These are phyloP conservation scores for Thamnaconus septentrionalis DNA, from an alignment of 2,113 vertebrate species.

Conservation along the genomic window DNA sequence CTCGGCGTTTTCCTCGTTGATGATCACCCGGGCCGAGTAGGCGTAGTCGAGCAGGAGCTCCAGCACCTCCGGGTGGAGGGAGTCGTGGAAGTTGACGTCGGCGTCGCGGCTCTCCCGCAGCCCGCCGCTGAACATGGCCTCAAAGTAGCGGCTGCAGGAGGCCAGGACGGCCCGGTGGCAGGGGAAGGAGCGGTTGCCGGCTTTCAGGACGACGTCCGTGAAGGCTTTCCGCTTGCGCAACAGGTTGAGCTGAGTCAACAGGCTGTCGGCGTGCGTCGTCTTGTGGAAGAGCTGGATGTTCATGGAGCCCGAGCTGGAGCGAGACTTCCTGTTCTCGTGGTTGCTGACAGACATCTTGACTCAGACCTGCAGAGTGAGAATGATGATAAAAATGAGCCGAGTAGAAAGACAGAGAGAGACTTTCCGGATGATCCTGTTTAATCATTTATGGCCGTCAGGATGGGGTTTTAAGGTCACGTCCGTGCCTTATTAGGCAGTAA, in stretches of 20 bases:
- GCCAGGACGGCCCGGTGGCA: constrained; percentile 83
- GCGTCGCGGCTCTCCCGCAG: constrained; percentile 78
- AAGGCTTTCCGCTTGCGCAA: constrained; percentile 80
- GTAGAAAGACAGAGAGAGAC: neutral
- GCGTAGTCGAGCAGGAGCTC: constrained; percentile 84
- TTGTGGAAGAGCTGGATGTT: constrained; percentile 82
- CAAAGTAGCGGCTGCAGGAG: constrained; percentile 84
- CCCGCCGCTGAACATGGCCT: constrained; percentile 84
- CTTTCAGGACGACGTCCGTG: constrained; percentile 80
- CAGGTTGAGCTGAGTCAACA: constrained; percentile 82
- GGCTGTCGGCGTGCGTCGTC: constrained; percentile 76
- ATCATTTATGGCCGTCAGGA: neutral
- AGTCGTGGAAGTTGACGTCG: constrained; percentile 83
- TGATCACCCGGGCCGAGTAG: constrained; percentile 81
- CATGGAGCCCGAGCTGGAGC: constrained; percentile 82
- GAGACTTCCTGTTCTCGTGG: constrained; percentile 86
- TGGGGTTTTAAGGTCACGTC: neutral
- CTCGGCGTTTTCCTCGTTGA: constrained; percentile 85
- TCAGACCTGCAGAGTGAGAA: constrained; percentile 33
- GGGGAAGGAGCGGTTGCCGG: constrained; percentile 77
- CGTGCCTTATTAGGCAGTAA: too few relatives aligned
- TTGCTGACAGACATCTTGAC: constrained; percentile 82
- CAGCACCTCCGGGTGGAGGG: constrained; percentile 82
- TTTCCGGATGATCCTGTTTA: neutral
- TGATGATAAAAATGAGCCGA: neutral